Base-by-base conservation (phyloP, 2,888 invertebrate genomes). In the Fragum sueziense region DNA sequence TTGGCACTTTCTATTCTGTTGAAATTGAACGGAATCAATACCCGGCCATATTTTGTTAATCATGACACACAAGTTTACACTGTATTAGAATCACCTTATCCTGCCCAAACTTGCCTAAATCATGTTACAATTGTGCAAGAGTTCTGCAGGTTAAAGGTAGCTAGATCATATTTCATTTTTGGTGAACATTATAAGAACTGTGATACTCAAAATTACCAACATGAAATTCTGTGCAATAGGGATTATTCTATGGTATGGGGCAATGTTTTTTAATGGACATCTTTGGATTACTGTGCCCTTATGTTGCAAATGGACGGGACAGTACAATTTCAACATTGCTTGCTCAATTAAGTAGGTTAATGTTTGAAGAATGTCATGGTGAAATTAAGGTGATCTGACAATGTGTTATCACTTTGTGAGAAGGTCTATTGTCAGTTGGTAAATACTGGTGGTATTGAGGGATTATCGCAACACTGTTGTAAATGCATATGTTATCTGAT, bases 1-100 rank as follows among this genome's bases (percentile, higher is more conserved):
- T 57, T 57, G 57, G 57, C 57, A 57, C 9, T 57, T 57, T 57
- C 11, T 57, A 14, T 29, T 29, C 57, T 57, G 27, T 57, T 57
- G 29, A 57, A 57, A 57, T 29, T 29, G 27, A 57, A 7, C 27
- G 29, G 57, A 29, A 57, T 57, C 27, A 57, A 57, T 57, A 57
- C 57, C 57, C 29, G 57, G 57, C 57, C 57, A 27, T 57, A 9
- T 27, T 27, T 47, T 47, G 14, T 2, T n/a, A 47, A 47, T 47
- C 47, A 47, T 47, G 47, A 9, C 47, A 47, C 47, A 47, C 47
- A 47, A n/a, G n/a, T 47, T 47, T 47, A 14, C n/a, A n/a, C 47
- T 14, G 4, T 47, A 14, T 2, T 47, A n/a, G n/a, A n/a, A n/a
- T n/a, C n/a, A 2, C 47, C 17, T 47, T 47, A 2, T 47, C 47